These are phyloP conservation scores for Antidorcas marsupialis DNA, from an alignment of 2,113 vertebrate species.

Conservation along the genomic window DNA sequence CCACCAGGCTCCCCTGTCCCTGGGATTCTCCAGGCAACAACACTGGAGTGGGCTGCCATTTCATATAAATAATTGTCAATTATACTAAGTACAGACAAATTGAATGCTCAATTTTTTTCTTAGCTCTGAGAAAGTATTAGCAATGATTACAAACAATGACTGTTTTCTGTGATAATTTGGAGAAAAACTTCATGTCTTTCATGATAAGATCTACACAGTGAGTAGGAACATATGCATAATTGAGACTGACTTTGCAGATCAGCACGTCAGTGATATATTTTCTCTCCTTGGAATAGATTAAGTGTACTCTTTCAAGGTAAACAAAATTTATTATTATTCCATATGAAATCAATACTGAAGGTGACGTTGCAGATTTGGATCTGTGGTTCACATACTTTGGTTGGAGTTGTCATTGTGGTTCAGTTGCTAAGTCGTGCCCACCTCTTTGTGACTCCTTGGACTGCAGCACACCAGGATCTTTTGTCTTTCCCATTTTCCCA, in stretches of 20 bases:
- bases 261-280: neutral
- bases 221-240: neutral
- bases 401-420: neutral
- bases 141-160: neutral
- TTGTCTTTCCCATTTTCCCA: neutral
- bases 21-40: no score
- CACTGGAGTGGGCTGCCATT: no score
- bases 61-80: neutral
- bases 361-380: neutral
- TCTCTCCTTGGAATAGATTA: neutral
- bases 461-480: neutral
- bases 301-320: neutral
- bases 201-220: neutral
- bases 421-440: neutral
- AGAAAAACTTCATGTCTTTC: neutral
- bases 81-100: neutral
- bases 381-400: neutral
- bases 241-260: slow-evolving; percentile 1
- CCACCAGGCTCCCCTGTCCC: no score
- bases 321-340: neutral
- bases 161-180: neutral
- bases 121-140: neutral
- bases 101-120: slow-evolving; percentile 21
- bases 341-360: neutral
- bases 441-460: neutral